Conservation (phyloP, 2,113 vertebrate genomes). For the Trichomycterus rosablanca region DNA sequence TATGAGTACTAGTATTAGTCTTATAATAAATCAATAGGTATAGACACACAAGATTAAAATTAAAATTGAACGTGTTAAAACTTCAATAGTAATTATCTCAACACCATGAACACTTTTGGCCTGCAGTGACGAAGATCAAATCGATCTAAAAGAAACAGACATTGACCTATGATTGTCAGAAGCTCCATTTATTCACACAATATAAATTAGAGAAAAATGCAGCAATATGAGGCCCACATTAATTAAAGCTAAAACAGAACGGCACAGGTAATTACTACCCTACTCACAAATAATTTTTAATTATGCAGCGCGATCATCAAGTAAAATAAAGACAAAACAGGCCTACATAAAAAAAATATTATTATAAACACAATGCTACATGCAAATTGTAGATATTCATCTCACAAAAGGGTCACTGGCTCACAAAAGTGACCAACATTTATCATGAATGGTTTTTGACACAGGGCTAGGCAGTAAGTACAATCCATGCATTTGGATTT, state of each 20-base stretch:
- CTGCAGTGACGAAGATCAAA: no score
- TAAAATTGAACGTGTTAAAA: no score
- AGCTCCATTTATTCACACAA: slow-evolving; percentile 57
- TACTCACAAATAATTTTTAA: slow-evolving; percentile 46
- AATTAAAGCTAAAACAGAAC: slow-evolving; percentile 43
- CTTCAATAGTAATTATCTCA: no score
- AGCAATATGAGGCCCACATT: slow-evolving; percentile 51
- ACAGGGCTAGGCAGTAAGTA: slow-evolving; percentile 25
- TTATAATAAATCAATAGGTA: no score
- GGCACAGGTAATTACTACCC: slow-evolving; percentile 41
- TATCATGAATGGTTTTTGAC: slow-evolving; percentile 12
- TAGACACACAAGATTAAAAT: no score
- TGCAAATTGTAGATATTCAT: slow-evolving; percentile 32
- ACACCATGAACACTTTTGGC: no score
- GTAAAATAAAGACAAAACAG: slow-evolving; percentile 45
- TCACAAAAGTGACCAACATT: slow-evolving; percentile 21
- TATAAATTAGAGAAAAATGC: slow-evolving; percentile 57
- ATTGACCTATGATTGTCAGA: slow-evolving; percentile 25
- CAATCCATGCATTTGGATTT: slow-evolving; percentile 38
- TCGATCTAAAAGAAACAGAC: slow-evolving; percentile 11
- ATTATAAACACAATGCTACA: slow-evolving; percentile 42
- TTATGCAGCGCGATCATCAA: slow-evolving; percentile 45
- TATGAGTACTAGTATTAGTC: no score
- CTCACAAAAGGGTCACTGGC: slow-evolving; percentile 15
- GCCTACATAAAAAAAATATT: slow-evolving; percentile 33